These are phyloP conservation scores for Monodelphis domestica DNA, from an alignment of 2,797 vertebrate species.

Conservation along the genomic window DNA sequence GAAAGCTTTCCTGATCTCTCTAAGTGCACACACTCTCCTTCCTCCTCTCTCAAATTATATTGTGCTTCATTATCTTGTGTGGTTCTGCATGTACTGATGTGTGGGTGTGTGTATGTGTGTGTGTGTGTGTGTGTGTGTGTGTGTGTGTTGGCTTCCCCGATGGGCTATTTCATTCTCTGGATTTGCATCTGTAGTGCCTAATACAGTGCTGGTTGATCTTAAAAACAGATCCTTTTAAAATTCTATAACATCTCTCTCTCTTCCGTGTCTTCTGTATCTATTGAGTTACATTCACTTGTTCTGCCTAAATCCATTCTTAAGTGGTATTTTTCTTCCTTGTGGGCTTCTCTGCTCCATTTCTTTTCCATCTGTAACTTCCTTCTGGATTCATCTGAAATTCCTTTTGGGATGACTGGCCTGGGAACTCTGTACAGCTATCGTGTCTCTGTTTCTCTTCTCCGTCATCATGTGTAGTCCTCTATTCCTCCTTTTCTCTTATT, in stretches of 20 bases:
- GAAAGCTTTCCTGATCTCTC: not conserved
- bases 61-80: not conserved
- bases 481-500: not conserved
- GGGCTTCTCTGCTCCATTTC: not conserved
- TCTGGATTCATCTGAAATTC: too few relatives aligned
- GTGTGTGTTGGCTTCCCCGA: not conserved
- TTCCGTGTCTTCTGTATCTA: not conserved
- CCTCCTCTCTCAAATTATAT: not conserved
- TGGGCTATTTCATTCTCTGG: not conserved
- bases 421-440: not conserved
- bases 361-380: not conserved
- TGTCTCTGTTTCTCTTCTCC: not conserved
- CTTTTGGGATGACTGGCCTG: too few relatives aligned
- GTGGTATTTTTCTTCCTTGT: not conserved
- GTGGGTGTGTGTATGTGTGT: too few relatives aligned
- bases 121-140: too few relatives aligned
- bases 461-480: not conserved
- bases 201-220: not conserved
- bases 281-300: not conserved
- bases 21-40: not conserved
- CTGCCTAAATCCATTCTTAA: not conserved
- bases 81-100: not conserved
- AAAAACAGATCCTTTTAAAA: not conserved
- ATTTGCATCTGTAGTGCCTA: not conserved
- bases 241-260: not conserved